Base-by-base conservation (phyloP, 1,140 invertebrate species). In the Lordiphosa collinella region DNA sequence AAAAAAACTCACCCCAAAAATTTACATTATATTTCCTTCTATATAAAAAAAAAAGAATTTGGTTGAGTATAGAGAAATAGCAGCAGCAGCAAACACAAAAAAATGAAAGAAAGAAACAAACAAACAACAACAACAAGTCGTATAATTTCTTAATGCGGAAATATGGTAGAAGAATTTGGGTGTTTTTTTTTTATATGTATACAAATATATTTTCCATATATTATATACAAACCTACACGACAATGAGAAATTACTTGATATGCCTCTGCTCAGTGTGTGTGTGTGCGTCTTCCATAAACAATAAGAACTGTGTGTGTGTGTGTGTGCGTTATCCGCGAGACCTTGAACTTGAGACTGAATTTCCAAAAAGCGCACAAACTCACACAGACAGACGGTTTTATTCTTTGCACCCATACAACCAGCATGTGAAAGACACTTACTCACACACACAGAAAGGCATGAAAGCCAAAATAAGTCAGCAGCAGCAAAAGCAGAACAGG, bases 331-430 rank as follows among this genome's bases (percentile, higher is more conserved):
- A 87, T 87, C 79, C 85, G 79, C 76, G 85, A 87, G 85, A 88
- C 86, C 86, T 88, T 88, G 86, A 88, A 88, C 86, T 88, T 88
- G 86, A 88, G 86, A 88, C 86, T 87, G 86, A 88, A 88, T 88
- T 88, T 88, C 86, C 86, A 88, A 88, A 88, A 88, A 84, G 78
- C 78, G 64, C 48, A 85, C 73, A 57, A 38, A 43, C 62, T 59
- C 67, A 50, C 35, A 62, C 47, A 59, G 52, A 51, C 47, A 63
- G 38, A 54, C 38, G 50, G 18, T 22, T 22, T 22, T 48, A 57
- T 52, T 51, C 48, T 51, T 51, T 51, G 11, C n/a, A 48, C 46
- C 22, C 9, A 48, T 48, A 48, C 46, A 32, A 12, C n/a, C 13
- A 48, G 7, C 11, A 22, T 13, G 43, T 65, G 62, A 67, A 46